Conservation (phyloP, 2,888 invertebrate species). For the Nyleta sp. region DNA sequence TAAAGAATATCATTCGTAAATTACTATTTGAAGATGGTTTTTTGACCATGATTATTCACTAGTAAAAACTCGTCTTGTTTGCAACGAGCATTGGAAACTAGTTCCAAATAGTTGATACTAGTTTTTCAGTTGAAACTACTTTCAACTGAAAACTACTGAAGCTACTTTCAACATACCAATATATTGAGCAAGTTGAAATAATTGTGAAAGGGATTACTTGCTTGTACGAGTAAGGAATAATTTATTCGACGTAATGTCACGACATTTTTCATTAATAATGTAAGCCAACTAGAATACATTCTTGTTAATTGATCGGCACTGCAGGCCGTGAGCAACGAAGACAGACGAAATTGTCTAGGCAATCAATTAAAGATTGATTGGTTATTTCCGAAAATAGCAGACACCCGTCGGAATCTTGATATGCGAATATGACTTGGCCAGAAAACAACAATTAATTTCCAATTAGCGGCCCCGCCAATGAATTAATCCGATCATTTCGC, state of each 20-base stretch:
- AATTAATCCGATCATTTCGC: slow-evolving; percentile 26
- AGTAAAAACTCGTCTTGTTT: too few relatives aligned
- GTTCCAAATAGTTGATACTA: too few relatives aligned
- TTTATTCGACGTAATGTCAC: too few relatives aligned
- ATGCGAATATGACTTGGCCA: slow-evolving; percentile 32
- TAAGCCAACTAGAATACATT: slow-evolving; percentile 1
- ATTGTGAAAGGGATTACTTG: too few relatives aligned
- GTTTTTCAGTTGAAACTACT: too few relatives aligned
- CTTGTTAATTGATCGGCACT: slow-evolving; percentile 33
- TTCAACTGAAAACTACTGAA: too few relatives aligned
- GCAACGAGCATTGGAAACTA: too few relatives aligned
- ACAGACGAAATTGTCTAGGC: slow-evolving; percentile 53
- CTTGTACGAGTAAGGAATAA: not conserved
- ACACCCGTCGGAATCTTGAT: slow-evolving; percentile 55
- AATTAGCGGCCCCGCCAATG: slow-evolving; percentile 16
- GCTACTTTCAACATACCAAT: too few relatives aligned
- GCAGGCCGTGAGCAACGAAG: slow-evolving; percentile 20
- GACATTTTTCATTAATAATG: not conserved
- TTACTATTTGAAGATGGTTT: too few relatives aligned
- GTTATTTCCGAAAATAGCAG: slow-evolving; percentile 66
- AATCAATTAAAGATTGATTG: slow-evolving; percentile 63
- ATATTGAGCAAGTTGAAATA: too few relatives aligned
- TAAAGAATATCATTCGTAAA: too few relatives aligned
- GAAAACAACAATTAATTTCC: slow-evolving; percentile 56
- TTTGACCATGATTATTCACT: too few relatives aligned